phyloP scores from a whole-genome alignment of 1,140 invertebrate genomes.

The Trigoniulus corallinus region DNA sequence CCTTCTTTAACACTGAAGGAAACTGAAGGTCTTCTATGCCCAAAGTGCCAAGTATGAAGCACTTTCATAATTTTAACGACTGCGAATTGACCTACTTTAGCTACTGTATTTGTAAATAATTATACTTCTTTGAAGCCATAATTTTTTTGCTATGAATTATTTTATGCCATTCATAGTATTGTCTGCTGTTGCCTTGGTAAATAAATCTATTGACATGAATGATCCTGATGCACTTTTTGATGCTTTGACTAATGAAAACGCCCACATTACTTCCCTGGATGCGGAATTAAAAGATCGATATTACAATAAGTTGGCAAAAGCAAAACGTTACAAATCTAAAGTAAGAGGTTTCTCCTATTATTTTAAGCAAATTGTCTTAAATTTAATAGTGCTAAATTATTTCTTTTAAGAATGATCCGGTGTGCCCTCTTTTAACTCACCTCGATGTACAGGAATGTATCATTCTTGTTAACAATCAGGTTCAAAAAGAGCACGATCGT shows the following conservation, averaged over 20 bases:
- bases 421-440: conserved; percentile 49
- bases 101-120: neutral
- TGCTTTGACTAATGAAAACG: conserved; percentile 13
- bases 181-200: conserved; percentile 39
- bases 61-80: too few species aligned
- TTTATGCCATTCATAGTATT: neutral
- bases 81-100: too few species aligned
- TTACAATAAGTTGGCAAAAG: neutral
- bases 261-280: neutral
- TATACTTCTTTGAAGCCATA: neutral
- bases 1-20: too few species aligned
- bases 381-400: neutral
- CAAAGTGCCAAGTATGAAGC: too few species aligned
- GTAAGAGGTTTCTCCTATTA: neutral
- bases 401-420: neutral
- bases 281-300: neutral
- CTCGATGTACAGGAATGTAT: conserved; percentile 50
- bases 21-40: too few species aligned
- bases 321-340: neutral
- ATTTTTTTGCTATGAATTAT: neutral
- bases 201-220: conserved; percentile 42
- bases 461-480: conserved; percentile 38
- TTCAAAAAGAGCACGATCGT: neutral
- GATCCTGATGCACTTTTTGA: conserved; percentile 24
- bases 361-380: too few species aligned